phyloP scores from a whole-genome alignment of 2,797 vertebrate genomes.

The Choloepus didactylus region DNA sequence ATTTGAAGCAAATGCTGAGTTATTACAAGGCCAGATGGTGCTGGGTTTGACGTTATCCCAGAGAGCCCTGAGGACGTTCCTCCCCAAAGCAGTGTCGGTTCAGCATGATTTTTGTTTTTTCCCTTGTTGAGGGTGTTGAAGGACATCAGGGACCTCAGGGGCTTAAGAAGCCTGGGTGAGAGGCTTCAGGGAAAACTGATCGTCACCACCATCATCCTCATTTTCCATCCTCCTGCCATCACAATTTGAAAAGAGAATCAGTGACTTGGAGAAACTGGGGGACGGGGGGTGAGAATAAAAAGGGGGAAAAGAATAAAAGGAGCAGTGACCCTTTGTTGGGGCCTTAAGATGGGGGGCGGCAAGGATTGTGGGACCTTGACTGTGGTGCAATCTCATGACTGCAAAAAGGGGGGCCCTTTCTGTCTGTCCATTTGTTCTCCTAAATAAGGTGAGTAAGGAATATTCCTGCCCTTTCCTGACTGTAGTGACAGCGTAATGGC shows the following conservation, averaged over 20 bases:
- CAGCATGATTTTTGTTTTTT: neutral
- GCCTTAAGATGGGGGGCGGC: neutral
- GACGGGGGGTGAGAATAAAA: neutral
- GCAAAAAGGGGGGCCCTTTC: neutral
- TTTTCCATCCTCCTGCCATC: slow-evolving; percentile 41
- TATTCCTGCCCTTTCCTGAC: slow-evolving; percentile 1
- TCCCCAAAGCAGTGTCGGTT: slow-evolving; percentile 26
- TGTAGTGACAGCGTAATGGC: neutral
- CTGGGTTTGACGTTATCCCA: neutral
- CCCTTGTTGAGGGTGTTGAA: neutral
- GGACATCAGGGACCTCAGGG: neutral
- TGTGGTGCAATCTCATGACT: too few species aligned
- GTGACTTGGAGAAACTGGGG: neutral
- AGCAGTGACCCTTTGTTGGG: neutral
- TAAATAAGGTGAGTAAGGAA: neutral
- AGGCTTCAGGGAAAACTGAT: neutral
- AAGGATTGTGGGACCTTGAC: neutral
- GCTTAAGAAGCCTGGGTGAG: neutral
- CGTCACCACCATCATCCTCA: neutral
- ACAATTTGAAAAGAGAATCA: slow-evolving; percentile 27
- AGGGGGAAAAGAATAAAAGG: neutral
- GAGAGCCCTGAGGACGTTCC: neutral
- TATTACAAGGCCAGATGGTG: neutral
- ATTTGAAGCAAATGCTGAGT: neutral
- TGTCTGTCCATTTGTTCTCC: slow-evolving; percentile 7